Evolutionary conservation across 2,888 invertebrate genomes (phyloP).

Genomic region (Eumerus sabulonum): DNA sequence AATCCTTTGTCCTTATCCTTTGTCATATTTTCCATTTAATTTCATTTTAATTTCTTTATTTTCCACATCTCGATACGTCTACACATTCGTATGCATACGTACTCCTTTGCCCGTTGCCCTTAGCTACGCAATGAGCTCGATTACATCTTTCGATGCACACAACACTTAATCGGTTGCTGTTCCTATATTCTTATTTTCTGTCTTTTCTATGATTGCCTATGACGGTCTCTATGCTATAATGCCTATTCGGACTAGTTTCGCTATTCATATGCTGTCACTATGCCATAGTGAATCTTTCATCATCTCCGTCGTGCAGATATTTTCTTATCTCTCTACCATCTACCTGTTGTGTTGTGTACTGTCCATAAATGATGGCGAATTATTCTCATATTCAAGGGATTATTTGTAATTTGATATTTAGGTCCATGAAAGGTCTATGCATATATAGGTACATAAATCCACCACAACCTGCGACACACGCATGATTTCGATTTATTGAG

Average conservation of each 20-base stretch:
- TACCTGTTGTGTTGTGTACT: constrained; percentile 35
- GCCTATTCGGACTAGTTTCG: no score
- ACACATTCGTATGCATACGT: no score
- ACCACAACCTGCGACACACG: constrained; percentile 27
- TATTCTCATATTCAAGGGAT: constrained; percentile 65
- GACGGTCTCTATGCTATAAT: no score
- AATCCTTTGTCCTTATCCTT: no score
- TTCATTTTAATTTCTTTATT: constrained; percentile 52
- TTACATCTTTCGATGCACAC: constrained; percentile 8
- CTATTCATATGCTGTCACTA: constrained; percentile 35
- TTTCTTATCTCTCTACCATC: constrained; percentile 34
- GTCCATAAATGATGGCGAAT: constrained; percentile 55
- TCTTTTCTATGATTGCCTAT: no score
- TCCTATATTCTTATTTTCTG: no score
- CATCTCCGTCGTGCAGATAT: constrained; percentile 31
- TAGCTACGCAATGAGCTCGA: constrained; percentile 55
- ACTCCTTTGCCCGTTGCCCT: constrained; percentile 35
- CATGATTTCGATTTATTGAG: constrained; percentile 41
- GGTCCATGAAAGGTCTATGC: constrained; percentile 23
- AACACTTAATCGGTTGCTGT: no score
- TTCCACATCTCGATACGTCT: background rate
- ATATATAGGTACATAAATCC: no score
- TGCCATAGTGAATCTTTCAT: constrained; percentile 44
- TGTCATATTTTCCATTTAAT: no score
- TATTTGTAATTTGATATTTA: constrained; percentile 62